Evolutionary conservation across 2,797 vertebrate species (phyloP), one percentile per base, ranked within the genome.

Genomic region (Geotrypetes seraphini): DNA sequence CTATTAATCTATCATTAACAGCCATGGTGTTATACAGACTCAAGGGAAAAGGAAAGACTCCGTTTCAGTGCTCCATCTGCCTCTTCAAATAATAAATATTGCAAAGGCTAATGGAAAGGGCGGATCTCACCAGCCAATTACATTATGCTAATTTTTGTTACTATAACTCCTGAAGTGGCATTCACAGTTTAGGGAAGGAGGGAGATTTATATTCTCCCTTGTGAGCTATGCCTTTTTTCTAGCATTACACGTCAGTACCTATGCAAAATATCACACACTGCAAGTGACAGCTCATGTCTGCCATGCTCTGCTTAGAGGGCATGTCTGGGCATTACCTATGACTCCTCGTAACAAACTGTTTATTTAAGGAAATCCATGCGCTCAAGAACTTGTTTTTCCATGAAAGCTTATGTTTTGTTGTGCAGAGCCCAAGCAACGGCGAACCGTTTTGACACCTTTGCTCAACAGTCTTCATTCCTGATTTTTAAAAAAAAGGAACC

Each of bases 91-190:
- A 31, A 23, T 61, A 63, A 57, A 46, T 46, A 41, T 17, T 34
- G 47, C 41, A 71, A 55, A 60, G 42, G 66, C 47, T 63, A 48
- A 41, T 47, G 40, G 50, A 61, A 48, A 36, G 43, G 44, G 53
- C 46, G 66, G 61, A 70, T 69, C 58, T 63, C 58, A 56, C 57
- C 53, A 63, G 53, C 57, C 69, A 63, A 64, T 66, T 60, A 68
- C 71, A 75, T 68, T 68, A 69, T 52, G 63, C 63, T 71, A 65
- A 74, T 68, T 50, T 63, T 70, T 51, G 54, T 54, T 62, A 45
- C 63, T 67, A 57, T 60, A 54, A 67, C 57, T 66, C 56, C 52
- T 43, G 58, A 47, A 53, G 56, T 62, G 54, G 52, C 63, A 52
- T 54, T 60, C 55, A 56, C 41, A 24, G 17, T 30, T 50, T 47